Evolutionary conservation across 2,797 vertebrate genomes (phyloP).

Genomic region (Bradypodion pumilum): DNA sequence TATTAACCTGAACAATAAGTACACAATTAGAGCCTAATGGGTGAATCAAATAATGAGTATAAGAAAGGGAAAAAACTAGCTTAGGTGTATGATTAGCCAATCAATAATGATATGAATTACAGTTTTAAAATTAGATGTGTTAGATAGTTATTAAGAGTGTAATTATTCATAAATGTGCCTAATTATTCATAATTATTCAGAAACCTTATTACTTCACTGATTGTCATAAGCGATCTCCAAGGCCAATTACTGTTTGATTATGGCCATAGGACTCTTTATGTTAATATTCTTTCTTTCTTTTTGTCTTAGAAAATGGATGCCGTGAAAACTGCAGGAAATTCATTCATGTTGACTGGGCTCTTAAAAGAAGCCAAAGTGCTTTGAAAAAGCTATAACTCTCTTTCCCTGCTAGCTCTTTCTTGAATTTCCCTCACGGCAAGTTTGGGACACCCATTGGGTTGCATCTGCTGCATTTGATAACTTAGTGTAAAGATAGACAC

Average conservation of each 20-base stretch:
- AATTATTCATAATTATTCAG: conserved; percentile 85
- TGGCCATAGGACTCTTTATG: conserved; percentile 68
- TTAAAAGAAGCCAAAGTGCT: conserved; percentile 63
- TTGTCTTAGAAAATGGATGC: conserved; percentile 63
- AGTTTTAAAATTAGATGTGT: conserved; percentile 77
- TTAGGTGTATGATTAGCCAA: conserved; percentile 62
- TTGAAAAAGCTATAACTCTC: conserved; percentile 57
- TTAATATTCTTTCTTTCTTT: conserved; percentile 41
- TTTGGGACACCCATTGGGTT: conserved; percentile 74
- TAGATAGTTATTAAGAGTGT: conserved; percentile 81
- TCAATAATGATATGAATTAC: conserved; percentile 75
- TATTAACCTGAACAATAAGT: conserved; percentile 43
- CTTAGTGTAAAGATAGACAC: conserved; percentile 46
- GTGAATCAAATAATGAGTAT: conserved; percentile 64
- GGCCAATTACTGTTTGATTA: conserved; percentile 79
- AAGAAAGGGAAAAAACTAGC: conserved; percentile 57
- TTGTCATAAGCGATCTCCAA: conserved; percentile 77
- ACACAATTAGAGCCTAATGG: conserved; percentile 46
- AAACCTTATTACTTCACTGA: conserved; percentile 79
- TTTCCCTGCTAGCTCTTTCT: conserved; percentile 48
- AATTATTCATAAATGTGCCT: conserved; percentile 83
- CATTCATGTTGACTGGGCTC: conserved; percentile 38
- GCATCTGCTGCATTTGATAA: conserved; percentile 73
- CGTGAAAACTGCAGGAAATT: conserved; percentile 42
- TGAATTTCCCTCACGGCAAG: conserved; percentile 62